Conservation (phyloP, 2,113 vertebrate genomes). For the Halichoerus grypus region DNA sequence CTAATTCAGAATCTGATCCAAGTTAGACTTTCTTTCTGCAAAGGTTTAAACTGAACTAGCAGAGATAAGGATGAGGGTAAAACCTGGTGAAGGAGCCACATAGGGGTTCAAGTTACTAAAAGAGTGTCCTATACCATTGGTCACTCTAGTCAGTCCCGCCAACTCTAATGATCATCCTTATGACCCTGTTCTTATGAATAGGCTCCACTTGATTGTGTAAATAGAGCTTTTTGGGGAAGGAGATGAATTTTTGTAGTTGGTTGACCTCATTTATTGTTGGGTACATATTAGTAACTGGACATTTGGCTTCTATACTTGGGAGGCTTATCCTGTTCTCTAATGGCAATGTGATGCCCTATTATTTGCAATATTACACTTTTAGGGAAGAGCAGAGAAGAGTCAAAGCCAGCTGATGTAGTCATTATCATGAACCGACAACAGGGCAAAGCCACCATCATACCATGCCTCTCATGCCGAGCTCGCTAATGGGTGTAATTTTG, state of each 20-base stretch:
- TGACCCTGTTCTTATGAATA: not conserved
- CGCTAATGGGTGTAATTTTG: conserved; percentile 82
- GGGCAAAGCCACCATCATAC: conserved; percentile 64
- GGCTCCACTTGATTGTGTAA: conserved; percentile 36
- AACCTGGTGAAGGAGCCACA: not conserved
- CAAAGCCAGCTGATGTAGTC: conserved; percentile 72
- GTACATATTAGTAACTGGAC: conserved; percentile 62
- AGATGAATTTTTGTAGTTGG: conserved; percentile 64
- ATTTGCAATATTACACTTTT: conserved; percentile 76
- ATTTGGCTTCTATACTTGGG: conserved; percentile 68
- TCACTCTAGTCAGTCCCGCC: not conserved
- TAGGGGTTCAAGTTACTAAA: conserved; percentile 30
- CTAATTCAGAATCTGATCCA: not conserved
- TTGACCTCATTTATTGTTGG: conserved; percentile 75
- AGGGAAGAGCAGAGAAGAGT: conserved; percentile 67
- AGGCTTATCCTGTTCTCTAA: conserved; percentile 61
- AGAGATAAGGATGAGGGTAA: not conserved
- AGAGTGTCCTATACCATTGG: not conserved
- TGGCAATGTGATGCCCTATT: conserved; percentile 68
- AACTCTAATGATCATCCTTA: not conserved
- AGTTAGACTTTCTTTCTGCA: not conserved
- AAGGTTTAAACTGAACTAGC: not conserved
- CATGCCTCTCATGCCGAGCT: conserved; percentile 65
- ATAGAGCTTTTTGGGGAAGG: not conserved
- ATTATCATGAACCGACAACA: conserved; percentile 82